Base-by-base conservation (phyloP, 2,888 invertebrate species). In the Tromatobia lineatoria region DNA sequence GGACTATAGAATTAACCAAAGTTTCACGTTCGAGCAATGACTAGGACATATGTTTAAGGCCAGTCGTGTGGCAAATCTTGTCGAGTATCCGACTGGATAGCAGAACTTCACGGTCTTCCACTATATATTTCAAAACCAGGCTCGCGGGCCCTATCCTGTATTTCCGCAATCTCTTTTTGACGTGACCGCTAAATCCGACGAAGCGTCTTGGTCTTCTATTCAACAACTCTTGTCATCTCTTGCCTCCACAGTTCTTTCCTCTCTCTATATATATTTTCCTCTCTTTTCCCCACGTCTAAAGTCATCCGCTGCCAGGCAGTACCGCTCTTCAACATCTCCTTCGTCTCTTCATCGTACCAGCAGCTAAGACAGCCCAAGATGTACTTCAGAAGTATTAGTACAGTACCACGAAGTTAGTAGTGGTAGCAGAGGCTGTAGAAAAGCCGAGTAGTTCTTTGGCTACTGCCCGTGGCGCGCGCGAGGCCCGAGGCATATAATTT, bases 401-500 rank as follows among this genome's bases (percentile, higher is more conserved):
- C 75, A 77, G 52, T 38, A 66, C 66, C 67, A 79, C 10, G 77
- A 76, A 54, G 73, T 42, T 23, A 47, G 45, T 61, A 15, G 67
- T 69, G 64, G 70, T 81, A 70, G 47, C 50, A 73, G 73, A 71
- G 74, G 88, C 88, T 88, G 90, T 90, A 91, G 90, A 89, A 91
- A 92, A 92, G 91, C 89, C 90, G 90, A 89, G 91, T 91, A 90
- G 89, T 91, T 91, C 89, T 92, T 90, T 89, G 87, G 90, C 88
- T 88, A 82, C 76, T 79, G 84, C 85, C 80, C 77, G 23, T 88
- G 90, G 90, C 89, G 91, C 89, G 89, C 91, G 91, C 84, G 59
- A 73, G 80, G 77, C 92, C 91, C 85, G 90, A 92, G 92, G 93
- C 93, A 92, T 93, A 93, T 93, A 92, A 93, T 93, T 93, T 93